A percentile compares a stretch with the other conserved stretches of the same genome.
Conservation (phyloP, 2,113 vertebrate species). For the Sakesphorus luctuosus region DNA sequence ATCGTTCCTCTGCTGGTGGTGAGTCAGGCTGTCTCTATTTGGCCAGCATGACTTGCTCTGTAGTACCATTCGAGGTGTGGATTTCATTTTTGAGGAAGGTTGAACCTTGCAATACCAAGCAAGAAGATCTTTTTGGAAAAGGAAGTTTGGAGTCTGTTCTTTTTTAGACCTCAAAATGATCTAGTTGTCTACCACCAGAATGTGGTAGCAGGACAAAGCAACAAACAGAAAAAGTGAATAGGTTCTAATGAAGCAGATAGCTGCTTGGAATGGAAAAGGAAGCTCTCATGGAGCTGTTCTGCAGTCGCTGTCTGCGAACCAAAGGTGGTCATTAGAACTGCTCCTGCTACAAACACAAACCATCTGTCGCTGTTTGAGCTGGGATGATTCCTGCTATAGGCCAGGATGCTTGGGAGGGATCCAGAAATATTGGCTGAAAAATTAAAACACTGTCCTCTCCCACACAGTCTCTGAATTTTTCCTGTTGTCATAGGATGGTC, state of each 20-base stretch:
- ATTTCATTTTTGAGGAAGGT: neutral
- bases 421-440: neutral
- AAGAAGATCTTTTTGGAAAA: neutral
- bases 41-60: neutral
- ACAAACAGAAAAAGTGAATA: neutral
- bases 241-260: neutral
- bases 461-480: neutral
- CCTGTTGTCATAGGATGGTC: neutral
- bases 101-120: neutral
- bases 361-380: neutral
- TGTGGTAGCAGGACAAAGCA: neutral
- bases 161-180: neutral
- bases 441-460: neutral
- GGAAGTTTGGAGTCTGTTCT: neutral
- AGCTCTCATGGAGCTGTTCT: neutral
- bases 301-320: neutral
- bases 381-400: neutral
- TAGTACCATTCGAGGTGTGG: neutral
- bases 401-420: neutral
- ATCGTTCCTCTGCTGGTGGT: neutral
- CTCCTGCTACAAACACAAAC: neutral
- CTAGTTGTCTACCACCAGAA: neutral
- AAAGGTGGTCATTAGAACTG: neutral
- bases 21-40: neutral
- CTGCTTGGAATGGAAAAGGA: neutral